phyloP scores from a whole-genome alignment of 2,113 vertebrate species.

The Calyptomena viridis region DNA sequence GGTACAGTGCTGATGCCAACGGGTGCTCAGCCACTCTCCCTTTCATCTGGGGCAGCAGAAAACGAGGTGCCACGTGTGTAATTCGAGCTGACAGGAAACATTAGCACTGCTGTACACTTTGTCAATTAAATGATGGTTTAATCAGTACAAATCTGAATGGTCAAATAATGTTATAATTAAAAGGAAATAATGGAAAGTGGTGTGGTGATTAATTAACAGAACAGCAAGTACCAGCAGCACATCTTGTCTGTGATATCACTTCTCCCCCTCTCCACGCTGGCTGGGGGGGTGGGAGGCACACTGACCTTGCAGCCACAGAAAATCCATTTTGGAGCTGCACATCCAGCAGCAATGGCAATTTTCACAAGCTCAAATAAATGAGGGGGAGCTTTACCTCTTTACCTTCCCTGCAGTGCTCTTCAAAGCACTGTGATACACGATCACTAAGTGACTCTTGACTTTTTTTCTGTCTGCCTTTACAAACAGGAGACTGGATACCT shows the following conservation, averaged over 20 bases:
- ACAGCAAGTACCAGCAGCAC: conserved; percentile 52
- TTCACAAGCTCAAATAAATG: conserved; percentile 48
- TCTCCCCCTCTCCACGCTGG: neutral
- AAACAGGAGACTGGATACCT: neutral
- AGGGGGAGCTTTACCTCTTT: conserved; percentile 31
- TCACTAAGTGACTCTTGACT: neutral
- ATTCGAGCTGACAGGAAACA: conserved; percentile 75
- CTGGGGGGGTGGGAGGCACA: neutral
- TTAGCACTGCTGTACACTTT: conserved; percentile 63
- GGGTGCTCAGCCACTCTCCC: neutral
- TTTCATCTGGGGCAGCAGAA: neutral
- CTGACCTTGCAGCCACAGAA: conserved; percentile 52
- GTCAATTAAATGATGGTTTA: conserved; percentile 79
- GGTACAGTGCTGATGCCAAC: neutral
- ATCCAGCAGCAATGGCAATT: conserved; percentile 49
- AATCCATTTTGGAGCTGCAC: conserved; percentile 22
- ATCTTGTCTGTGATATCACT: conserved; percentile 19
- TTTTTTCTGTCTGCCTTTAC: neutral
- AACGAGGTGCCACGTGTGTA: conserved; percentile 47
- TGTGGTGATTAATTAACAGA: conserved; percentile 72
- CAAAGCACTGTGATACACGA: neutral
- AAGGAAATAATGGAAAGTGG: conserved; percentile 75
- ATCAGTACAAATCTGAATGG: conserved; percentile 75
- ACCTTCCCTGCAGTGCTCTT: conserved; percentile 35
- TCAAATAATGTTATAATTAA: conserved; percentile 81